Conservation (phyloP, 2,888 invertebrate species). For the Dione juno region DNA sequence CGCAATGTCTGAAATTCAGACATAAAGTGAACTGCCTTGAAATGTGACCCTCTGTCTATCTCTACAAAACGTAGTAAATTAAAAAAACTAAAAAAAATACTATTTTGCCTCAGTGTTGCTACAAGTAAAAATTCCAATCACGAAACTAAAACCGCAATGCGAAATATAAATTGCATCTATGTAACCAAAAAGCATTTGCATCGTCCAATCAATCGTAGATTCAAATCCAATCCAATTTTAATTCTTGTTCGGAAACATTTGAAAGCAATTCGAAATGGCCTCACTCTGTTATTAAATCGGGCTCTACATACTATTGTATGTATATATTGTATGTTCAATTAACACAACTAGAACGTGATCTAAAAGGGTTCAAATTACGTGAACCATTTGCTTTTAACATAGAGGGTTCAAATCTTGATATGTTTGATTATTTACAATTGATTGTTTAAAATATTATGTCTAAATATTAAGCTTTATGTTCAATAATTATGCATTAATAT, state of each 20-base stretch:
- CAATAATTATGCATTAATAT: too few species aligned
- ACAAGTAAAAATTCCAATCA: not conserved
- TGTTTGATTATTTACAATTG: too few species aligned
- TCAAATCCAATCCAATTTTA: slow-evolving; percentile 16
- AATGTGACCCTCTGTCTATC: too few species aligned
- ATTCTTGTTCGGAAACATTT: slow-evolving; percentile 10
- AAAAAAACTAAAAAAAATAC: too few species aligned
- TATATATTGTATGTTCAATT: not conserved
- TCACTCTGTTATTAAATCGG: slow-evolving; percentile 11
- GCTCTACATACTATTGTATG: not conserved
- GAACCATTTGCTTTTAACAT: too few species aligned
- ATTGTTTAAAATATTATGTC: too few species aligned
- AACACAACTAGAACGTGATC: too few species aligned
- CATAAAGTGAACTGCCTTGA: too few species aligned
- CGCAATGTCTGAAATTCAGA: not conserved
- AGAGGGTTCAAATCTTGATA: too few species aligned
- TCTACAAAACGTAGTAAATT: too few species aligned
- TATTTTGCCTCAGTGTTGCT: not conserved
- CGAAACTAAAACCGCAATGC: slow-evolving; percentile 34
- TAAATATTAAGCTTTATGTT: too few species aligned
- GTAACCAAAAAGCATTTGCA: slow-evolving; percentile 6
- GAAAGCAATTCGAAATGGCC: slow-evolving; percentile 6
- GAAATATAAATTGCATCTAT: slow-evolving; percentile 32
- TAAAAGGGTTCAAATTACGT: too few species aligned
- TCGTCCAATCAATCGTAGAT: slow-evolving; percentile 16